Evolutionary conservation across 2,797 vertebrate species (phyloP).

Genomic region (Pipistrellus pygmaeus): DNA sequence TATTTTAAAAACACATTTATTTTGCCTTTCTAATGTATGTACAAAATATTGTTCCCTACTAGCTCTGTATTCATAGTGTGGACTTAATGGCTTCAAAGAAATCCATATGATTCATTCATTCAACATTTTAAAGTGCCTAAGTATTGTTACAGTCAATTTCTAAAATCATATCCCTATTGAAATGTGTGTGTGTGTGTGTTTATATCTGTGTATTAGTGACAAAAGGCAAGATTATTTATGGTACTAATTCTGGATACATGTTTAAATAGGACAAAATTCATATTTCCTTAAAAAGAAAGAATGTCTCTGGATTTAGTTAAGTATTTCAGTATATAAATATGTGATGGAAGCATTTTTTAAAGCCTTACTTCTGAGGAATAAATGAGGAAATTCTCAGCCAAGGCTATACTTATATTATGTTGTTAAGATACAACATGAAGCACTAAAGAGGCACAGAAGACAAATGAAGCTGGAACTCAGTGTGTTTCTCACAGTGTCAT

Average conservation of each 20-base stretch:
- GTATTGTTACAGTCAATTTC: constrained; percentile 85
- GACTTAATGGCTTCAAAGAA: constrained; percentile 75
- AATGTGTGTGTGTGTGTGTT: constrained; percentile 52
- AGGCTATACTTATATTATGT: constrained; percentile 53
- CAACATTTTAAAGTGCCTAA: constrained; percentile 76
- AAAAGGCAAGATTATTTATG: constrained; percentile 84
- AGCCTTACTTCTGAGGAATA: constrained; percentile 71
- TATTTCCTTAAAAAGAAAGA: constrained; percentile 72
- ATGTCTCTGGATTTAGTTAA: constrained; percentile 60
- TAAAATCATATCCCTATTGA: constrained; percentile 82
- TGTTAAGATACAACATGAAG: neutral
- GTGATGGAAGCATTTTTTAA: constrained; percentile 63
- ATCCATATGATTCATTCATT: constrained; percentile 75
- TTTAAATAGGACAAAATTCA: constrained; percentile 70
- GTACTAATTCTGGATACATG: constrained; percentile 79
- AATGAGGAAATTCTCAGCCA: constrained; percentile 63
- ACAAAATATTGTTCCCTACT: constrained; percentile 71
- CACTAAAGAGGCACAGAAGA: neutral
- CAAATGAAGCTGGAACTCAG: neutral
- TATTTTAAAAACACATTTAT: constrained; percentile 81
- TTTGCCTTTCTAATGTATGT: constrained; percentile 70
- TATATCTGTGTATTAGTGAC: constrained; percentile 69
- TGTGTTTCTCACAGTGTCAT: neutral
- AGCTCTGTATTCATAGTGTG: constrained; percentile 75
- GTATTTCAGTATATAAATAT: constrained; percentile 54